These are phyloP conservation scores for Natator depressus DNA, from an alignment of 2,113 vertebrate genomes.

Conservation along the genomic window DNA sequence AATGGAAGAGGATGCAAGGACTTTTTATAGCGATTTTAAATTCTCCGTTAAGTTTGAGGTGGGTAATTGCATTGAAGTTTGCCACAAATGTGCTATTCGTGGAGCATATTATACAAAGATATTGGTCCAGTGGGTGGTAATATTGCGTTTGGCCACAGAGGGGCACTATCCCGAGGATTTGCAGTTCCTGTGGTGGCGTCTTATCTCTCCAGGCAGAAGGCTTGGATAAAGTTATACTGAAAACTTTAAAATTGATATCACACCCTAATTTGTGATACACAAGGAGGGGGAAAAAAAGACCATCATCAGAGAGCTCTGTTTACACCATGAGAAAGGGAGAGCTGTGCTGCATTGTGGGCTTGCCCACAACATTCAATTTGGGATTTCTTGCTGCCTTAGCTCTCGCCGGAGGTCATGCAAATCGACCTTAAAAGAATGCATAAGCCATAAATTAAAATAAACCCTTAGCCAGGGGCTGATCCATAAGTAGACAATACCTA, in stretches of 20 bases:
- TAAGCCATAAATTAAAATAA: constrained; percentile 96
- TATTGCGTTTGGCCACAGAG: constrained; percentile 83
- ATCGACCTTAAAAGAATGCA: constrained; percentile 97
- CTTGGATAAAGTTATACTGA: constrained; percentile 76
- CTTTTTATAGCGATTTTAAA: constrained; percentile 55
- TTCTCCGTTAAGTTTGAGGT: constrained; percentile 78
- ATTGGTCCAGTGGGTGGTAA: constrained; percentile 56
- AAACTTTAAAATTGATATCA: constrained; percentile 82
- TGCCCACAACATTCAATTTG: constrained; percentile 74
- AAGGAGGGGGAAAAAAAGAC: constrained; percentile 29
- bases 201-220: constrained; percentile 56
- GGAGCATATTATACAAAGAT: constrained; percentile 18
- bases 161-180: constrained; percentile 81
- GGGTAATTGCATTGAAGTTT: constrained; percentile 76
- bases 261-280: constrained; percentile 69
- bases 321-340: constrained; percentile 71
- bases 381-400: constrained; percentile 86
- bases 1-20: constrained; percentile 62
- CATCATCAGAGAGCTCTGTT: constrained; percentile 68
- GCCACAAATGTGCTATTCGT: constrained; percentile 29
- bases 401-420: constrained; percentile 92
- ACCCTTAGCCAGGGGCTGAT: constrained; percentile 86
- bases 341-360: constrained; percentile 79
- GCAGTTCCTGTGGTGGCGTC: constrained; percentile 15
- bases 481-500: constrained; percentile 90